Base-by-base conservation (phyloP, 1,140 invertebrate genomes). In the Spodoptera frugiperda region DNA sequence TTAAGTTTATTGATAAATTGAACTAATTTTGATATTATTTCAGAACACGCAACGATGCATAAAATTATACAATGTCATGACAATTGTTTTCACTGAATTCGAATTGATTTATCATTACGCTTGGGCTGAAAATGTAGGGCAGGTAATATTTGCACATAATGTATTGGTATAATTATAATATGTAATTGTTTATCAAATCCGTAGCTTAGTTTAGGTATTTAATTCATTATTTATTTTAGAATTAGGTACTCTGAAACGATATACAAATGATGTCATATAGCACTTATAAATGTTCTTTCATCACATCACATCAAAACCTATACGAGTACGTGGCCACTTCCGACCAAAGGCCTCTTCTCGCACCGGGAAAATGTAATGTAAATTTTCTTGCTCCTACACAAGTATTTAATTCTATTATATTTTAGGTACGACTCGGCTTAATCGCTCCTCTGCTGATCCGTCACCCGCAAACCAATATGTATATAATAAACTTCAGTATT, bases 81-180 rank as follows among this genome's bases (percentile, higher is more conserved):
- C 95, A 44, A 95, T 95, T 33, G 96, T 97, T 4, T 96, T 97
- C 80, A 95, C 96, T 46, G 96, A 97, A 85, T 97, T 96, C 80
- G 97, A 97, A 89, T 92, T 95, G 73, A 96, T 97, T 72, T 97
- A 97, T 89, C 97, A 98, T 79, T 95, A 96, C 72, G 96, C 96
- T 5, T 98, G 97, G 97, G 96, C 95, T 59, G 95, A 97, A 89
- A 96, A 97, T 88, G 96, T 95, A n/a, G 95, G 95, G 30, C 95
- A 96, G 92, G 95, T 96, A 49, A 46, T 14, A 30, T 39, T 39
- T 9, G 9, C 33, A 39, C 3, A 25, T 25, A 25, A 4, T 25
- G 25, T 25, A 25, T 25, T 25, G 25, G 25, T 25, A 25, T 25
- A 25, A 25, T 25, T 25, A n/a, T n/a, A n/a, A n/a, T n/a, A n/a